A percentile compares a stretch with the other conserved stretches of the same genome.
phyloP scores from a whole-genome alignment of 2,113 vertebrate genomes.

The Dendropsophus ebraccatus region DNA sequence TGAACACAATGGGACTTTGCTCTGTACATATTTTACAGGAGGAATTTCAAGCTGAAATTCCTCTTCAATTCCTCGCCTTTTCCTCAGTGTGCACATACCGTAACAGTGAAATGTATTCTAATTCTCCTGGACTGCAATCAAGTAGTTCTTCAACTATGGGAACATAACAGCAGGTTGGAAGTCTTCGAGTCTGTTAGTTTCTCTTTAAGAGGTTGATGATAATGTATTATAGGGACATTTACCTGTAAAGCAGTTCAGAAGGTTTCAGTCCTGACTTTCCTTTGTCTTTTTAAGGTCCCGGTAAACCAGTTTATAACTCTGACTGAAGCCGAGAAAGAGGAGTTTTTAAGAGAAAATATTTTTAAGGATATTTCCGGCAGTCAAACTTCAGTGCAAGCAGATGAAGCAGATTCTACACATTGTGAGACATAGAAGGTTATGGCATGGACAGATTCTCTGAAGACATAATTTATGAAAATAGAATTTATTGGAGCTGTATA shows the following conservation, averaged over 20 bases:
- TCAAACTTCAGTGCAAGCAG: background rate
- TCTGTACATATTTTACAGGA: too few relatives aligned
- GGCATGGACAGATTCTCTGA: background rate
- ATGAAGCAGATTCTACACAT: background rate
- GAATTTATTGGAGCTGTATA: background rate
- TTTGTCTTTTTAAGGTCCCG: constrained; percentile 69
- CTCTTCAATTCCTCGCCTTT: too few relatives aligned
- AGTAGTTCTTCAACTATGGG: too few relatives aligned
- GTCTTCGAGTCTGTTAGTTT: too few relatives aligned
- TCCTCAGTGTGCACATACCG: too few relatives aligned
- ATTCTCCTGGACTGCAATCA: too few relatives aligned
- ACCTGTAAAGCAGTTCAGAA: background rate
- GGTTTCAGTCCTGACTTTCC: background rate
- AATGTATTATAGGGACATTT: too few relatives aligned
- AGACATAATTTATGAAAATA: background rate
- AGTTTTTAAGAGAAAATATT: constrained; percentile 74
- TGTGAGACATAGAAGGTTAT: background rate
- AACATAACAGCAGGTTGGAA: too few relatives aligned
- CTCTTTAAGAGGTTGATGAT: too few relatives aligned
- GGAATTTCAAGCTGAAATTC: too few relatives aligned
- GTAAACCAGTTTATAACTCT: constrained; percentile 73
- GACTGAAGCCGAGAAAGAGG: constrained; percentile 64
- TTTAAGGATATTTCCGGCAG: constrained; percentile 64
- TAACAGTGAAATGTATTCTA: too few relatives aligned
- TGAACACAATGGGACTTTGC: too few relatives aligned